A percentile compares a stretch with the other conserved stretches of the same genome.
phyloP scores from a whole-genome alignment of 2,797 vertebrate genomes.

The Holocentrus rufus region DNA sequence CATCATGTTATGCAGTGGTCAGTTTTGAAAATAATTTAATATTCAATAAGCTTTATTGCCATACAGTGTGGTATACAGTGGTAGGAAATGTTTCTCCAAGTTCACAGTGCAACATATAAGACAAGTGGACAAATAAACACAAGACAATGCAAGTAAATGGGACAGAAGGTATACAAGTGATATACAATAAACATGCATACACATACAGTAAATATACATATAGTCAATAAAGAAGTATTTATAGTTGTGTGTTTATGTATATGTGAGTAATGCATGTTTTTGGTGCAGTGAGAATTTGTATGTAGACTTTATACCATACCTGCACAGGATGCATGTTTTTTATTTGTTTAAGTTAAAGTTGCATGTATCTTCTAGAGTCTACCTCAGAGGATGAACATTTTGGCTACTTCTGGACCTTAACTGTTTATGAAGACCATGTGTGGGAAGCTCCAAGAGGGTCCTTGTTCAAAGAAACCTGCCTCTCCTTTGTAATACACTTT shows the following conservation, averaged over 20 bases:
- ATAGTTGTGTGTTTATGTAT: neutral
- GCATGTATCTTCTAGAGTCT: constrained; percentile 25
- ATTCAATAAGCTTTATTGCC: too few relatives aligned
- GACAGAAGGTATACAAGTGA: too few relatives aligned
- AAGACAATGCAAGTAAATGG: too few relatives aligned
- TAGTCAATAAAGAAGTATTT: too few relatives aligned
- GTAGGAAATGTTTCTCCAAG: too few relatives aligned
- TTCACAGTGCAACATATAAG: too few relatives aligned
- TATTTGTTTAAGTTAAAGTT: neutral
- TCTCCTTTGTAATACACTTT: constrained; percentile 82
- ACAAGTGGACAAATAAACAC: too few relatives aligned
- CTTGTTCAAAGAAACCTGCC: constrained; percentile 74
- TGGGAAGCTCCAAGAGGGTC: constrained; percentile 71
- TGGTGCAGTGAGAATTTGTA: neutral
- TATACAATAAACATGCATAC: too few relatives aligned
- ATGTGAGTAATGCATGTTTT: neutral
- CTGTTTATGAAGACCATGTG: constrained; percentile 80
- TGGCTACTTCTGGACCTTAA: constrained; percentile 25
- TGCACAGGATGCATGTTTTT: neutral
- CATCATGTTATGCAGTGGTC: constrained; percentile 1
- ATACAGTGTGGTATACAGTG: too few relatives aligned
- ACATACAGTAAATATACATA: too few relatives aligned
- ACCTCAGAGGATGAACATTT: constrained; percentile 47
- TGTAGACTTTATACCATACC: neutral
- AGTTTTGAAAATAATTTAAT: neutral